Evolutionary conservation across 2,113 vertebrate species (phyloP).

Genomic region (Ploceus nigricollis): DNA sequence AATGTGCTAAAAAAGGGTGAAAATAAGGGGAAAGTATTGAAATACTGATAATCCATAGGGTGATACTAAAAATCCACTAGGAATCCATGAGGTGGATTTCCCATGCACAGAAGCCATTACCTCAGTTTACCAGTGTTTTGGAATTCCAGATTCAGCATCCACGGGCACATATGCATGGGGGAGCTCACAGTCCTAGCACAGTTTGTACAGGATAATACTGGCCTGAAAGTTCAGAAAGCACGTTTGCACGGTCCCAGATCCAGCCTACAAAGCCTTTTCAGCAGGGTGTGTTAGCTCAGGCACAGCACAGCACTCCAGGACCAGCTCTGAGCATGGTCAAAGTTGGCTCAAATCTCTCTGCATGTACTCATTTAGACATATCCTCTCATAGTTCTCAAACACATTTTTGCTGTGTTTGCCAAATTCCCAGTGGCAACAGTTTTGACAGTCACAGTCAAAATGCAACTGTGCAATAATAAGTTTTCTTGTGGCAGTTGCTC

Average conservation of each 20-base stretch:
- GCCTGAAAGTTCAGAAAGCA: neutral
- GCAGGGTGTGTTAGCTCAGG: neutral
- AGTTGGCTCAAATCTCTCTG: neutral
- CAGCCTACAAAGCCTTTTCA: neutral
- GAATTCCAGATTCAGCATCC: neutral
- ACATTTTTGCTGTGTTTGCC: slow-evolving; percentile 12
- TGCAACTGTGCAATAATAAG: slow-evolving; percentile 3
- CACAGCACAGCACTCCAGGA: neutral
- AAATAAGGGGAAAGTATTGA: neutral
- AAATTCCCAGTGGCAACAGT: neutral
- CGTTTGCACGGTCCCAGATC: neutral
- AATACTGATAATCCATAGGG: neutral
- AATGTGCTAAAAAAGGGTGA: neutral
- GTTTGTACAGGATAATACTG: neutral
- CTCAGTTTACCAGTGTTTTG: neutral
- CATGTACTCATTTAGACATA: neutral
- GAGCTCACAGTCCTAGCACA: neutral
- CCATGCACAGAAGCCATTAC: neutral
- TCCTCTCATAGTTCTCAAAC: neutral
- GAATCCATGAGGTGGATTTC: neutral
- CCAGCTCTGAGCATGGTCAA: neutral
- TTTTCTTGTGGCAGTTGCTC: neutral
- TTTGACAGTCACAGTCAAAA: slow-evolving; percentile 54
- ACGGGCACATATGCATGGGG: neutral
- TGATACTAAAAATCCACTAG: neutral